Evolutionary conservation across 2,888 invertebrate genomes (phyloP).

Genomic region (Macaria notata): DNA sequence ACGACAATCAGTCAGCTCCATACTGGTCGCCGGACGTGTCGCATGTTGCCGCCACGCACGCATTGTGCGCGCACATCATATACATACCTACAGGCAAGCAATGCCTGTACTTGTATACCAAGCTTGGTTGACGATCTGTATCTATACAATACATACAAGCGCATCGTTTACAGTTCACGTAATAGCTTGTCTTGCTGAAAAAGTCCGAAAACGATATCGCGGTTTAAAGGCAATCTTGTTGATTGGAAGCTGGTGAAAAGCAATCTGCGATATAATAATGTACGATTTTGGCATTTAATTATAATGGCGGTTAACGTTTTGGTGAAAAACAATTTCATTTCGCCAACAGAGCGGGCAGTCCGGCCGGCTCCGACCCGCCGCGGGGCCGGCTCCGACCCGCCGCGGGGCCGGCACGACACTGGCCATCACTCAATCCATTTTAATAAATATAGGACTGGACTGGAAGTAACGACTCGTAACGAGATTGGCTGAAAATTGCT

Average conservation of each 20-base stretch:
- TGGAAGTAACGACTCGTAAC: constrained; percentile 45
- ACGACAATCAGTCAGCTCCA: no score
- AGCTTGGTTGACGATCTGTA: no score
- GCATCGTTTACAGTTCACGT: no score
- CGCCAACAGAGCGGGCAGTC: background rate
- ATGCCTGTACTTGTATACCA: no score
- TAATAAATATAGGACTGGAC: constrained; percentile 47
- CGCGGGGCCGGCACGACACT: constrained; percentile 1
- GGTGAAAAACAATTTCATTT: background rate
- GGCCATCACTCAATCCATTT: constrained; percentile 42
- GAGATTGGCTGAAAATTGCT: constrained; percentile 46
- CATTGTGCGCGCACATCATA: no score
- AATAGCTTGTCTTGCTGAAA: no score
- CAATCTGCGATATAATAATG: background rate
- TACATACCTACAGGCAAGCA: no score
- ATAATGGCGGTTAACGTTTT: background rate
- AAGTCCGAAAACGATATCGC: no score
- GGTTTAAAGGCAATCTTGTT: background rate
- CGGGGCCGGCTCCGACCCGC: background rate
- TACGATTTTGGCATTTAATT: background rate
- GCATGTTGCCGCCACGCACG: no score
- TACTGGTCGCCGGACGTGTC: no score
- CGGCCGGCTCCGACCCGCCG: background rate
- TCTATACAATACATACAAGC: no score
- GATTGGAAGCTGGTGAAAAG: background rate